Base-by-base conservation (phyloP, 2,797 vertebrate species). In the Peromyscus nudipes region DNA sequence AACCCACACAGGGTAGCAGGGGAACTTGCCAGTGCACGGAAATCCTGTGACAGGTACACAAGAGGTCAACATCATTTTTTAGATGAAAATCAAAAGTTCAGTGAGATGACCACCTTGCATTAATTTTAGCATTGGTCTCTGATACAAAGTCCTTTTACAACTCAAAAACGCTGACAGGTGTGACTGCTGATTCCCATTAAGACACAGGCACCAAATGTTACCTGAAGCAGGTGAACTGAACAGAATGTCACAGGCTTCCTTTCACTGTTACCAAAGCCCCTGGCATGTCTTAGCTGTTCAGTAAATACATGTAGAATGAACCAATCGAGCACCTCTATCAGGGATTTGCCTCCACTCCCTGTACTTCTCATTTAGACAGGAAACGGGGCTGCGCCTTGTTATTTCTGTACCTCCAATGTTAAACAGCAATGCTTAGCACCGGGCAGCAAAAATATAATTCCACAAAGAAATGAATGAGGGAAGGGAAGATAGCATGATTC, bases 231-330 rank as follows among this genome's bases (percentile, higher is more conserved):
- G 73, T 94, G 89, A 40, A 29, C 31, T 37, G 49, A 92, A 82
- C 17, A 34, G 4, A 64, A 75, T 34, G 17, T 40, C 86, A 49
- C 27, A 83, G 57, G 29, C 57, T 89, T 94, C 75, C 49, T 94
- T 80, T 95, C 92, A 96, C 27, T 92, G 25, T 14, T 89, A 17
- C 94, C 89, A 85, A 60, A 69, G n/a, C 21, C n/a, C 31, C n/a
- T 92, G 93, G 37, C 21, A 37, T 82, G 71, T 69, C 23, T 89
- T 60, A 76, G 85, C 55, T 49, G 16, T 79, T 91, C 75, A 91
- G 82, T 91, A 95, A 69, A 40, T 89, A 79, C n/a, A n/a, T 94
- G 79, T 81, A 81, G 57, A 85, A 62, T 71, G 67, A 95, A 86
- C 67, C 49, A 31, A 46, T 86, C 21, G 4, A 83, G 80, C 34